Evolutionary conservation across 2,888 invertebrate genomes (phyloP), one percentile per base, ranked within the genome.

Genomic region (Drosophila ustulata): DNA sequence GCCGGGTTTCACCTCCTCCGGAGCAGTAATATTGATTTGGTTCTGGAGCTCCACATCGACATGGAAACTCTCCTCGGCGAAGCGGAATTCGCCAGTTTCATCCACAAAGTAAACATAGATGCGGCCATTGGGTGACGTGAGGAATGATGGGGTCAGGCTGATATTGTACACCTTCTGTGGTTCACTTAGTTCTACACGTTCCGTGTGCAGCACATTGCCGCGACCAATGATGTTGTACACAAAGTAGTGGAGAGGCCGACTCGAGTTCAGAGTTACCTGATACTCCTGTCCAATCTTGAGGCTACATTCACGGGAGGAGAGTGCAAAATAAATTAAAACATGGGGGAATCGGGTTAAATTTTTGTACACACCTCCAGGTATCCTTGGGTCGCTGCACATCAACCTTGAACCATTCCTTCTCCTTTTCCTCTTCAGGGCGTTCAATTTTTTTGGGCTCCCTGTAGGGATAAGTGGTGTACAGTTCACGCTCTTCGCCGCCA

Each of bases 1-100:
- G 53, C 96, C 97, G 0, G 98, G 98, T 68, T 95, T 95, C 0
- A 95, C 95, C 91, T 95, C 94, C 4, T 93, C 93, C n/a, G 94
- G 94, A 0, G 95, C 93, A 71, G 94, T 94, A 4, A 97, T 93
- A 6, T 96, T 94, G 34, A 97, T 94, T 95, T 95, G 28, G 32
- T 90, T 90, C 64, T 86, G 86, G 71, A 98, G 93, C 28, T 96
- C 93, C 25, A 96, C 96, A 18, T 95, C 94, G 0, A 96, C 94
- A 80, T 97, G 95, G 76, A 97, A 96, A 78, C 96, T 96, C 9
- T 98, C 93, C 4, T 97, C 96, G 89, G 98, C 97, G 1, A 97
- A 96, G 11, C 98, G 94, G 51, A 97, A 93, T 90, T 97, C 96
- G 1, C 96, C 95, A 78, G 96, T 95, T 79, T 95, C 95, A 23